Evolutionary conservation across 1,140 invertebrate genomes (phyloP).

Genomic region (Babylonia areolata): DNA sequence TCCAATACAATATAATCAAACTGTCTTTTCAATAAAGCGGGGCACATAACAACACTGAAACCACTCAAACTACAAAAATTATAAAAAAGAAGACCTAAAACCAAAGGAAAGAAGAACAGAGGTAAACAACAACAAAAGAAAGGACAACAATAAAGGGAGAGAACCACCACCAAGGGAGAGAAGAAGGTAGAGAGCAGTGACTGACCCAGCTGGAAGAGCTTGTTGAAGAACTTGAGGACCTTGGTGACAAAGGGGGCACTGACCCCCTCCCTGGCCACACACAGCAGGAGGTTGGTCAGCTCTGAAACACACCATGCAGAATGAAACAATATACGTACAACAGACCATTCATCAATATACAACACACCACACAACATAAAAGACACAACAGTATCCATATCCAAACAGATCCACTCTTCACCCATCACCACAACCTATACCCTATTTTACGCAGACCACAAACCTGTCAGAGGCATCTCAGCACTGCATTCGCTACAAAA

Average conservation of each 20-base stretch:
- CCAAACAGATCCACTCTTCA: too few species aligned
- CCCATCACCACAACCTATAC: too few species aligned
- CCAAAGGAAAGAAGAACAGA: neutral
- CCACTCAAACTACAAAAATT: constrained; percentile 3
- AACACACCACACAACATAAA: too few species aligned
- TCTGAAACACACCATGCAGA: constrained; percentile 75
- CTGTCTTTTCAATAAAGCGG: too few species aligned
- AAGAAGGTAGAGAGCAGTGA: constrained; percentile 40
- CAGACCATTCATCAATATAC: too few species aligned
- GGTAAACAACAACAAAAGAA: neutral
- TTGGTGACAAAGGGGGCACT: constrained; percentile 85
- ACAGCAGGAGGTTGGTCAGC: constrained; percentile 84
- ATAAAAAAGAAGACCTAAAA: neutral
- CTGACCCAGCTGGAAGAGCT: constrained; percentile 84
- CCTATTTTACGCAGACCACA: too few species aligned
- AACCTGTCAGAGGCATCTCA: too few species aligned
- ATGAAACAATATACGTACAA: too few species aligned
- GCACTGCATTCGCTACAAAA: too few species aligned
- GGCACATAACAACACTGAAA: too few species aligned
- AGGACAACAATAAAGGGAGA: neutral
- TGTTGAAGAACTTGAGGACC: constrained; percentile 88
- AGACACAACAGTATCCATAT: too few species aligned
- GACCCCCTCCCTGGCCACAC: constrained; percentile 80
- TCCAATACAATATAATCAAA: too few species aligned
- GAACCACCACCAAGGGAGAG: neutral